Evolutionary conservation across 2,888 invertebrate species (phyloP).

Genomic region (Theretra japonica): DNA sequence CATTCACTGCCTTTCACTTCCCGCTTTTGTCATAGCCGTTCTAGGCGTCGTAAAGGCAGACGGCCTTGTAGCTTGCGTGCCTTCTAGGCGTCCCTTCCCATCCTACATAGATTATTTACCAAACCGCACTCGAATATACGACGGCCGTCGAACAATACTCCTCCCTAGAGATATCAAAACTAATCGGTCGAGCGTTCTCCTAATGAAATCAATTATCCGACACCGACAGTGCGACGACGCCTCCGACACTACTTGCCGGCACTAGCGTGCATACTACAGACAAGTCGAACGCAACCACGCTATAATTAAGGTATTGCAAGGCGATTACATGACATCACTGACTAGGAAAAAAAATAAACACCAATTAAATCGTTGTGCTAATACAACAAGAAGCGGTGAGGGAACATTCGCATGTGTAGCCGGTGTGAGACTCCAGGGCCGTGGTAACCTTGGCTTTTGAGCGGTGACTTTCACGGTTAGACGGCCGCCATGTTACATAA

Average conservation of each 20-base stretch:
- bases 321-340: constrained; percentile 74
- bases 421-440: constrained; percentile 72
- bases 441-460: constrained; percentile 84
- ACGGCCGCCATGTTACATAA: constrained; percentile 78
- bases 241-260: neutral
- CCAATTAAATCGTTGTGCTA: constrained; percentile 60
- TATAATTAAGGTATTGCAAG: constrained; percentile 55
- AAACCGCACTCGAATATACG: constrained; percentile 20
- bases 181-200: neutral
- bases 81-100: constrained; percentile 76
- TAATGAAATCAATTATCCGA: constrained; percentile 22
- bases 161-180: neutral
- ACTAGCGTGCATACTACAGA: constrained; percentile 31
- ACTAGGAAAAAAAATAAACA: constrained; percentile 66
- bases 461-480: constrained; percentile 84
- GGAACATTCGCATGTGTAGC: constrained; percentile 76
- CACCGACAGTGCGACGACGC: constrained; percentile 1
- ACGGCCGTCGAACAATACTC: neutral
- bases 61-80: constrained; percentile 79
- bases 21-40: constrained; percentile 81
- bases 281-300: constrained; percentile 39
- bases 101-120: constrained; percentile 56
- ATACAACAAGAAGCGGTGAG: constrained; percentile 64
- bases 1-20: constrained; percentile 85
- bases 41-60: constrained; percentile 78